Percentiles rank a stretch among this genome's conserved stretches.
Conservation (phyloP, 2,888 invertebrate genomes). For the Balanococcus diminutus region DNA sequence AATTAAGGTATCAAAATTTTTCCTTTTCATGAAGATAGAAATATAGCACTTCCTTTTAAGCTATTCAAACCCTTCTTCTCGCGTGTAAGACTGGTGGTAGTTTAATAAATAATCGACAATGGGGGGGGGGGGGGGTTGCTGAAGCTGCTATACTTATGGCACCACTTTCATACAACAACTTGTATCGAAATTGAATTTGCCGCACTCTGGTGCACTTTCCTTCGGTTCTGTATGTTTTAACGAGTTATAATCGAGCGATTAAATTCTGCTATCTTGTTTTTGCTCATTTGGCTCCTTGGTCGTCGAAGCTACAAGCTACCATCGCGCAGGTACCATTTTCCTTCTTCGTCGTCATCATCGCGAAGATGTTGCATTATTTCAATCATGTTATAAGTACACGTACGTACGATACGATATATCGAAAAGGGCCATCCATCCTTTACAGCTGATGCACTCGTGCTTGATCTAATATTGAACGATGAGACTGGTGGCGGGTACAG, state of each 20-base stretch:
- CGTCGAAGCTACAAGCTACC: neutral
- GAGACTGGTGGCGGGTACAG: too few species aligned
- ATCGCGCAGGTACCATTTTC: neutral
- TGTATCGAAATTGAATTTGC: conserved; percentile 10
- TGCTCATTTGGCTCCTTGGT: neutral
- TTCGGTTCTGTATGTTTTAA: neutral
- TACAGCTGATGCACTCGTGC: neutral
- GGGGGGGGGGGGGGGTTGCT: neutral
- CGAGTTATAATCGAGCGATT: conserved; percentile 24
- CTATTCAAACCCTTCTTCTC: neutral
- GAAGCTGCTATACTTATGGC: neutral
- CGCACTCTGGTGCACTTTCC: neutral
- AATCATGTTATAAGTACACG: neutral
- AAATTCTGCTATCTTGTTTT: conserved; percentile 3
- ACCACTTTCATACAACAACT: neutral
- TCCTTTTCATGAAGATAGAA: too few species aligned
- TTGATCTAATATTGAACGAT: neutral
- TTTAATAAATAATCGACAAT: neutral
- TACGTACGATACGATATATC: neutral
- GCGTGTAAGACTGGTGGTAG: neutral
- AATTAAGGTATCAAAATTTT: too few species aligned
- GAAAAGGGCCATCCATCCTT: neutral
- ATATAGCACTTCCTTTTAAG: neutral
- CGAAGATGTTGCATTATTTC: neutral
- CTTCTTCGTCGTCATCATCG: neutral